Percentiles rank a stretch among this genome's conserved stretches.
phyloP scores from a whole-genome alignment of 2,113 vertebrate species.

The Galeopterus variegatus region DNA sequence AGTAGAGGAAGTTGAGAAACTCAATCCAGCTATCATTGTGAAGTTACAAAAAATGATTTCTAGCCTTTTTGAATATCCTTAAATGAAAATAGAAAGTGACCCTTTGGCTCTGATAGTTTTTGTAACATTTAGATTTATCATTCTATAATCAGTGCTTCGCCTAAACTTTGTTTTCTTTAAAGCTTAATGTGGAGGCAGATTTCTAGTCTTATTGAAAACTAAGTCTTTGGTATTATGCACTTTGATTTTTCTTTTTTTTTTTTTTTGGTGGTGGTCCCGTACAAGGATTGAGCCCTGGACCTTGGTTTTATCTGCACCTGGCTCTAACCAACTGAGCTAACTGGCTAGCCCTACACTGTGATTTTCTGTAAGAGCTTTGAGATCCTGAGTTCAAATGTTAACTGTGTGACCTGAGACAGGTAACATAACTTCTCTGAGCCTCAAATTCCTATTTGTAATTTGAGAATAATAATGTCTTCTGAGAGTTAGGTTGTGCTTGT shows the following conservation, averaged over 20 bases:
- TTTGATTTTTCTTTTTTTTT: not conserved
- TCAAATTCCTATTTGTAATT: slow-evolving; percentile 52
- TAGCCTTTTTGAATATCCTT: slow-evolving; percentile 25
- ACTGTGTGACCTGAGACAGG: not conserved
- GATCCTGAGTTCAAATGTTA: slow-evolving; percentile 36
- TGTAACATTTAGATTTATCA: slow-evolving; percentile 35
- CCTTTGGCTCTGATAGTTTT: not conserved
- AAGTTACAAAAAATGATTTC: slow-evolving; percentile 32
- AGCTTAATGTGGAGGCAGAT: slow-evolving; percentile 2
- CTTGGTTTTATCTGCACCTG: no score
- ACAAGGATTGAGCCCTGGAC: no score
- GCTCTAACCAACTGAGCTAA: no score
- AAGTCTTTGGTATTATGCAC: not conserved
- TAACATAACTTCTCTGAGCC: not conserved
- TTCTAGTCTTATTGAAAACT: slow-evolving; percentile 42
- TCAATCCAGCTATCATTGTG: not conserved
- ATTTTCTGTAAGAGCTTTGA: slow-evolving; percentile 59
- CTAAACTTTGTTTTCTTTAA: slow-evolving; percentile 33
- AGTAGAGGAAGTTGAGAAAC: slow-evolving; percentile 3
- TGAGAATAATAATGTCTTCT: slow-evolving; percentile 33
- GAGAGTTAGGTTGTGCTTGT: slow-evolving; percentile 1
- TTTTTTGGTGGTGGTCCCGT: no score
- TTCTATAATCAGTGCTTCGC: not conserved
- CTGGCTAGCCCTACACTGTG: not conserved
- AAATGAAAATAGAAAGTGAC: slow-evolving; percentile 36